Percentiles rank a stretch among this genome's conserved stretches.
phyloP scores from a whole-genome alignment of 2,888 invertebrate species.

The Alviniconcha strummeri region DNA sequence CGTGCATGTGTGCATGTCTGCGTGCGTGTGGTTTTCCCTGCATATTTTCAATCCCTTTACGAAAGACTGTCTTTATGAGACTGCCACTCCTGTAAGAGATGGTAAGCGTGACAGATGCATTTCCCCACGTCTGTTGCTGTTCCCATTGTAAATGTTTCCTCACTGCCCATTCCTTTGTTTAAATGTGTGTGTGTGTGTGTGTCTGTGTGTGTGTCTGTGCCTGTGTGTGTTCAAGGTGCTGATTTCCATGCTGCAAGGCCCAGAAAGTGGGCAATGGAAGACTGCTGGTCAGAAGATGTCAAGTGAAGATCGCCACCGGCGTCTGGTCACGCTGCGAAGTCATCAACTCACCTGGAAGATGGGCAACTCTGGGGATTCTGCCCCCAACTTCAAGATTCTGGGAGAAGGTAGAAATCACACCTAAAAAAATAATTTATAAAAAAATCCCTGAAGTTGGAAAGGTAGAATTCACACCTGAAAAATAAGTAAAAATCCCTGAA shows the following conservation, averaged over 20 bases:
- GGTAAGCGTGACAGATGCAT: too few relatives aligned
- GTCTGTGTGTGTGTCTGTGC: not conserved
- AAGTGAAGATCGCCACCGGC: slow-evolving; percentile 49
- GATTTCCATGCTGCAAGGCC: slow-evolving; percentile 58
- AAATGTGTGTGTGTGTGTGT: not conserved
- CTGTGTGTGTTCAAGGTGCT: slow-evolving; percentile 46
- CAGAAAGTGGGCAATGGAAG: slow-evolving; percentile 47
- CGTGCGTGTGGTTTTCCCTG: too few relatives aligned
- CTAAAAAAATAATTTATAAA: too few relatives aligned
- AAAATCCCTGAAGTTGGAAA: too few relatives aligned
- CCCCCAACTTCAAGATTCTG: slow-evolving; percentile 50
- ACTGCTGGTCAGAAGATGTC: slow-evolving; percentile 48
- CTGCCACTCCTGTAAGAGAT: too few relatives aligned
- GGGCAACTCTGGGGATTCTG: slow-evolving; percentile 47
- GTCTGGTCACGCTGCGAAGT: slow-evolving; percentile 55
- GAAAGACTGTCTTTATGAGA: too few relatives aligned
- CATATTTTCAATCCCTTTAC: too few relatives aligned
- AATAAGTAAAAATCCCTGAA: not conserved
- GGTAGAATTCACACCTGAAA: too few relatives aligned
- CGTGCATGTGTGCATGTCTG: too few relatives aligned
- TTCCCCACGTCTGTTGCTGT: too few relatives aligned
- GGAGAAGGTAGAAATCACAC: slow-evolving; percentile 52
- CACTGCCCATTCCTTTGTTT: too few relatives aligned
- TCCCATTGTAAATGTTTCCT: too few relatives aligned
- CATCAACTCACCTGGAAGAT: slow-evolving; percentile 58